A percentile compares a stretch with the other conserved stretches of the same genome.
phyloP scores from a whole-genome alignment of 2,888 invertebrate species.

The Seira musarum region DNA sequence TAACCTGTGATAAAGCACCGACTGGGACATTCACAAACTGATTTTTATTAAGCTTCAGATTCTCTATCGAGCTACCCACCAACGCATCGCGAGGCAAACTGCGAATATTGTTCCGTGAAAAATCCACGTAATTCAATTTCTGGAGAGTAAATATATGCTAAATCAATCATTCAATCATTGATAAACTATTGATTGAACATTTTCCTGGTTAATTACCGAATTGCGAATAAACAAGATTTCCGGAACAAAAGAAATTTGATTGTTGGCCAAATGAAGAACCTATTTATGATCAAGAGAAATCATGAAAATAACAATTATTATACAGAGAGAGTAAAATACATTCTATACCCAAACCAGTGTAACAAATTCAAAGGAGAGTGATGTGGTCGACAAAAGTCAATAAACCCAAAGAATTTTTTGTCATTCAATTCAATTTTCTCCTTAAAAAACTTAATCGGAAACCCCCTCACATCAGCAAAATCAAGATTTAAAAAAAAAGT shows the following conservation, averaged over 20 bases:
- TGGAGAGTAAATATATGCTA: not conserved
- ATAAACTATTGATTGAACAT: not conserved
- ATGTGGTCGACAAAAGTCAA: too few relatives aligned
- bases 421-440: too few relatives aligned
- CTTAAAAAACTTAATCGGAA: too few relatives aligned
- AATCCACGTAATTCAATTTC: slow-evolving; percentile 70
- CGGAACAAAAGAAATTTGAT: slow-evolving; percentile 70
- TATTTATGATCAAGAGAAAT: too few relatives aligned
- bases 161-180: not conserved
- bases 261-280: slow-evolving; percentile 70
- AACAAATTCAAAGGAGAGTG: too few relatives aligned
- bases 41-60: slow-evolving; percentile 70
- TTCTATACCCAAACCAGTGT: too few relatives aligned
- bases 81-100: slow-evolving; percentile 70
- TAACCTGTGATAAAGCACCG: slow-evolving; percentile 68
- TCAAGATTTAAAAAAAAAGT: too few relatives aligned
- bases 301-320: too few relatives aligned
- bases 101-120: slow-evolving; percentile 70
- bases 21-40: slow-evolving; percentile 70
- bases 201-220: slow-evolving; percentile 32
- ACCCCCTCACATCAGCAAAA: too few relatives aligned
- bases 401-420: too few relatives aligned
- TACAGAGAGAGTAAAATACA: too few relatives aligned
- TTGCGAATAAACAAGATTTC: slow-evolving; percentile 70
- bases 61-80: slow-evolving; percentile 70